phyloP scores from a whole-genome alignment of 2,888 invertebrate genomes.

The Xanthorhoe spadicearia region DNA sequence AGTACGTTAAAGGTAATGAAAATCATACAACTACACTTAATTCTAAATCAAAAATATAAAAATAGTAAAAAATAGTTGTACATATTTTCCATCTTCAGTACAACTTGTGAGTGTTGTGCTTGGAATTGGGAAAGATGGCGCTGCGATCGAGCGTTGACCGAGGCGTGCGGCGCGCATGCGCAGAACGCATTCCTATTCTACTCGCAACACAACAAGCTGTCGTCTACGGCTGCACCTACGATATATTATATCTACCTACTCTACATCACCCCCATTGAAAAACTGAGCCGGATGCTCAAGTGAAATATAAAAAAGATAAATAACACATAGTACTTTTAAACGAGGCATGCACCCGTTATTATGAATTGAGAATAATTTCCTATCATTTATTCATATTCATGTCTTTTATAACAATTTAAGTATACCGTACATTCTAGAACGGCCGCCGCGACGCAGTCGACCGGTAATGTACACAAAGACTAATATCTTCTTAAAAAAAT shows the following conservation, averaged over 20 bases:
- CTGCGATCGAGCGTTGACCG: conserved; percentile 28
- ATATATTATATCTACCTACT: conserved; percentile 52
- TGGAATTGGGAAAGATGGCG: conserved; percentile 49
- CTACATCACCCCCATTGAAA: conserved; percentile 69
- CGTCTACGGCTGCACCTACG: conserved; percentile 46
- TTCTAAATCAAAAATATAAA: conserved; percentile 84
- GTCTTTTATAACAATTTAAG: conserved; percentile 82
- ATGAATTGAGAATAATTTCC: conserved; percentile 82
- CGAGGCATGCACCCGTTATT: conserved; percentile 84
- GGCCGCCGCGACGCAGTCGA: conserved; percentile 69
- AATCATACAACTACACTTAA: conserved; percentile 83
- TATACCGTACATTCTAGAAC: conserved; percentile 81
- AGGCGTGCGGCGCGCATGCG: conserved; percentile 20
- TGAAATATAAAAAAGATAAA: conserved; percentile 85
- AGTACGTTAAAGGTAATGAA: conserved; percentile 76
- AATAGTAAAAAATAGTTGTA: conserved; percentile 84
- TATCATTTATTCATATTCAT: conserved; percentile 81
- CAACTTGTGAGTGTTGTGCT: conserved; percentile 78
- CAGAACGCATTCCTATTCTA: conserved; percentile 15
- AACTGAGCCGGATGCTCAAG: conserved; percentile 76
- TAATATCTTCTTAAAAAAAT: conserved; percentile 86
- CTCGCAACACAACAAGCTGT: conserved; percentile 54
- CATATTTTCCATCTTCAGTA: conserved; percentile 68
- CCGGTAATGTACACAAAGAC: conserved; percentile 82
- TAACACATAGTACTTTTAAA: conserved; percentile 80